Conservation (phyloP, 1,140 invertebrate species). For the Cyrtorhinus lividipennis region DNA sequence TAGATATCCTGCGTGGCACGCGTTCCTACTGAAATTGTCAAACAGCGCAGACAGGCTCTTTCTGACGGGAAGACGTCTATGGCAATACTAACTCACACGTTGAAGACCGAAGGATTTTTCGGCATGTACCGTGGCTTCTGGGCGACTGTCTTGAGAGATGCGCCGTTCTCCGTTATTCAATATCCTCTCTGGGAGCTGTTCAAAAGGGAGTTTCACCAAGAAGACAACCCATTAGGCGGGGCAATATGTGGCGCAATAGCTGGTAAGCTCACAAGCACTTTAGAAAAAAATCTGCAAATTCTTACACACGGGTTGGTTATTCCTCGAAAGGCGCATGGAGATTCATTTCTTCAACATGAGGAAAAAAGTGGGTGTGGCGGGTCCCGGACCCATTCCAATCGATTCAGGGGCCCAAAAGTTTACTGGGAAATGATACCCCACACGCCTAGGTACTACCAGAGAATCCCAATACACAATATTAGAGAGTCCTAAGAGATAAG, state of each 20-base stretch:
- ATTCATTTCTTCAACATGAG: no score
- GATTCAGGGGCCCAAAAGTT: no score
- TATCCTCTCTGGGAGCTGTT: constrained; percentile 90
- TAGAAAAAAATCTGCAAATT: no score
- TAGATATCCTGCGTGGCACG: constrained; percentile 73
- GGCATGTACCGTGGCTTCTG: constrained; percentile 84
- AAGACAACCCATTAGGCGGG: constrained; percentile 49
- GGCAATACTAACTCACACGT: constrained; percentile 44
- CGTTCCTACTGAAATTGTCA: constrained; percentile 89
- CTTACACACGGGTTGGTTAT: no score
- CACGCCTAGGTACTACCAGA: no score
- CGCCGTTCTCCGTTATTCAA: constrained; percentile 92
- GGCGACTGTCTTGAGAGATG: constrained; percentile 78
- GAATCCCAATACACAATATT: no score
- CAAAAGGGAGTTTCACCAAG: constrained; percentile 46
- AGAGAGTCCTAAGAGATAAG: no score
- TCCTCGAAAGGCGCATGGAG: no score
- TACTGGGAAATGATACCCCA: no score
- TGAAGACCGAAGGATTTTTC: constrained; percentile 44
- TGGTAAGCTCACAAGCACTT: constrained; percentile 41
- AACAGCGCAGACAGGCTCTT: constrained; percentile 77
- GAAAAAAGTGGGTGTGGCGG: no score
- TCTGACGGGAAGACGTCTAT: constrained; percentile 33
- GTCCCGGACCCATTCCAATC: no score
- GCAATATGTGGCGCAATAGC: constrained; percentile 70